These are phyloP conservation scores for Setophaga kirtlandii DNA, from an alignment of 2,113 vertebrate species.

Conservation along the genomic window DNA sequence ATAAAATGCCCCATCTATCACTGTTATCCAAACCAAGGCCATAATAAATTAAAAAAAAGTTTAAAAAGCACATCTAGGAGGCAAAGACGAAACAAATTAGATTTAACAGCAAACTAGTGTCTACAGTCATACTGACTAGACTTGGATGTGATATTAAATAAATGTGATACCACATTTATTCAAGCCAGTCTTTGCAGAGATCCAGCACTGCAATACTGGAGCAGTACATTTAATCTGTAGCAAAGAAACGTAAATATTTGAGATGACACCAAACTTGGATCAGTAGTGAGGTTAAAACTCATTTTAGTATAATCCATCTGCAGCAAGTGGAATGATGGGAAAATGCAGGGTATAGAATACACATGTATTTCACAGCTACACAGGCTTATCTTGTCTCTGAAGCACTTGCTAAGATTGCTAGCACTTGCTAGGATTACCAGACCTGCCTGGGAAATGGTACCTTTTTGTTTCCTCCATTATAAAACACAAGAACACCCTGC, in stretches of 20 bases:
- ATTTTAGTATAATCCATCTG: neutral
- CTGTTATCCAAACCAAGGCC: neutral
- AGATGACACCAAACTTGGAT: neutral
- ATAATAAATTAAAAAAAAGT: neutral
- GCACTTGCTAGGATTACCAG: neutral
- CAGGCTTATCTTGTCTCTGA: fast-evolving
- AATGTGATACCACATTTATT: neutral
- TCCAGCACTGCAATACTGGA: neutral
- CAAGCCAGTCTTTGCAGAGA: neutral
- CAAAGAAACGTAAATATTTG: slow-evolving; percentile 7
- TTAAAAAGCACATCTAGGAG: neutral
- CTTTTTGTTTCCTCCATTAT: neutral
- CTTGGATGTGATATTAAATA: neutral
- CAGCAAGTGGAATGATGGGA: neutral
- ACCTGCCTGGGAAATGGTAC: neutral
- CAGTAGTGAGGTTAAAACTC: neutral
- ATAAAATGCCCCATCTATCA: neutral
- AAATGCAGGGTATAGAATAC: neutral
- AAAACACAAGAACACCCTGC: neutral
- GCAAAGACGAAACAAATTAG: neutral
- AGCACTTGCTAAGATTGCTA: neutral
- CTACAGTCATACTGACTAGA: neutral
- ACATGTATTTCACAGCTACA: neutral
- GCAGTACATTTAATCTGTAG: neutral
- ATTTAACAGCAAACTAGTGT: neutral